Conservation (phyloP, 2,797 vertebrate genomes). For the Hyperoplus immaculatus region DNA sequence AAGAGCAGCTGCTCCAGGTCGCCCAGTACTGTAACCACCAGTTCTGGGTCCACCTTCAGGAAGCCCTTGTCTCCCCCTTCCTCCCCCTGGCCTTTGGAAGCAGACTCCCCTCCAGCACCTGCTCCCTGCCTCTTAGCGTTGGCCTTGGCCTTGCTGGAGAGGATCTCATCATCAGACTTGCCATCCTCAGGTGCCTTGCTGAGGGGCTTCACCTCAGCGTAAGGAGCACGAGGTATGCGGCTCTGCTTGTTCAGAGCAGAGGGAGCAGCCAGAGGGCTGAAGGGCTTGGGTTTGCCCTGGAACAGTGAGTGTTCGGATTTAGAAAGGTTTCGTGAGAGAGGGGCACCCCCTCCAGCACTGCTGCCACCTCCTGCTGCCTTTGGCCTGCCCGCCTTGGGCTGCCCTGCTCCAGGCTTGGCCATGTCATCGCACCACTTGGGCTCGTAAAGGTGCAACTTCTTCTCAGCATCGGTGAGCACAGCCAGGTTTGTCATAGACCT, state of each 20-base stretch:
- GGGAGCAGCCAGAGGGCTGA: constrained; percentile 88
- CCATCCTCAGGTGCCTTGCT: constrained; percentile 93
- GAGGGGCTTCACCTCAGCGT: constrained; percentile 96
- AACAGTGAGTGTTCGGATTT: constrained; percentile 97
- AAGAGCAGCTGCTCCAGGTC: constrained; percentile 99
- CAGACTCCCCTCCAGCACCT: constrained; percentile 78
- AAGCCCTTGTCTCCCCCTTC: constrained; percentile 93
- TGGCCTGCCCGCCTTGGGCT: constrained; percentile 84
- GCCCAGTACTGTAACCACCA: constrained; percentile 97
- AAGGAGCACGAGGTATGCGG: constrained; percentile 96
- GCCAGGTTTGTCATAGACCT: constrained; percentile 97
- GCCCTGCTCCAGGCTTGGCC: constrained; percentile 87
- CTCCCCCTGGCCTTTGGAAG: constrained; percentile 86
- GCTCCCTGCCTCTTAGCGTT: constrained; percentile 81
- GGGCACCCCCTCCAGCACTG: constrained; percentile 73
- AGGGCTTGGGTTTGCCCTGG: constrained; percentile 90
- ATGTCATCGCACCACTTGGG: constrained; percentile 98
- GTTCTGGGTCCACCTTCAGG: constrained; percentile 98
- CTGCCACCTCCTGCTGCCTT: constrained; percentile 78
- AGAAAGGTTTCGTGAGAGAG: constrained; percentile 93
- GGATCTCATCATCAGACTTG: constrained; percentile 95
- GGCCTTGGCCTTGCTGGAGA: constrained; percentile 91
- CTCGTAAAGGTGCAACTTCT: constrained; percentile 97
- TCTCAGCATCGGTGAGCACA: constrained; percentile 96
- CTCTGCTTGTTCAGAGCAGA: constrained; percentile 89